These are phyloP conservation scores for Centruroides vittatus DNA, from an alignment of 1,140 invertebrate genomes.

Conservation along the genomic window DNA sequence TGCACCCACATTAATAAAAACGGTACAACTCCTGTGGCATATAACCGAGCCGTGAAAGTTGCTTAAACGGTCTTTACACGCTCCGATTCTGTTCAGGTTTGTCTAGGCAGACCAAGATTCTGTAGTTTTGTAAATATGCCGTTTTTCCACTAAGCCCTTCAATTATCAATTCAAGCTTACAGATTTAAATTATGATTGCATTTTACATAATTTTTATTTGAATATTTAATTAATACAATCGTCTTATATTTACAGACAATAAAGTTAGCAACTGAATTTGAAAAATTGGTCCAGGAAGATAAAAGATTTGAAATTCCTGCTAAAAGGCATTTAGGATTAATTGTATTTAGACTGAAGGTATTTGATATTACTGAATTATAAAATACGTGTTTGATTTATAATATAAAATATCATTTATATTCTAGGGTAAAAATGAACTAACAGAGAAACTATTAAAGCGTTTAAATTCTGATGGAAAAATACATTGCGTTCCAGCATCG, in stretches of 20 bases:
- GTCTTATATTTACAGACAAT: conserved; percentile 28
- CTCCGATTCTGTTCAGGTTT: no score
- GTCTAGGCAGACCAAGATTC: no score
- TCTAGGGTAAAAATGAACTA: conserved; percentile 35
- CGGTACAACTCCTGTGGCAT: no score
- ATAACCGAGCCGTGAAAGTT: no score
- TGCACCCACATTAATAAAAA: no score
- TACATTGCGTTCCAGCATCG: conserved; percentile 37
- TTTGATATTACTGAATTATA: background rate
- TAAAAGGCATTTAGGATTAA: conserved; percentile 72
- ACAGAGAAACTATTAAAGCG: conserved; percentile 37
- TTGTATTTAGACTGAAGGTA: conserved; percentile 59
- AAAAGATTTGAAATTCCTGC: conserved; percentile 48
- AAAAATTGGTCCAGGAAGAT: conserved; percentile 32
- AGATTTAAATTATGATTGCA: no score
- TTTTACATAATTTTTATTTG: no score
- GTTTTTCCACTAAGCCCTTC: no score
- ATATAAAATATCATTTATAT: background rate
- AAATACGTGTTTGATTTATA: background rate
- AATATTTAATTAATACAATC: no score
- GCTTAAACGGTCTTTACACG: no score
- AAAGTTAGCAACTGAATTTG: conserved; percentile 37
- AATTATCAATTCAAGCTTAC: no score
- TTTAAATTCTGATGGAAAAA: conserved; percentile 37
- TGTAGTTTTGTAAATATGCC: no score